Evolutionary conservation across 2,113 vertebrate genomes (phyloP).

Genomic region (Peromyscus californicus): DNA sequence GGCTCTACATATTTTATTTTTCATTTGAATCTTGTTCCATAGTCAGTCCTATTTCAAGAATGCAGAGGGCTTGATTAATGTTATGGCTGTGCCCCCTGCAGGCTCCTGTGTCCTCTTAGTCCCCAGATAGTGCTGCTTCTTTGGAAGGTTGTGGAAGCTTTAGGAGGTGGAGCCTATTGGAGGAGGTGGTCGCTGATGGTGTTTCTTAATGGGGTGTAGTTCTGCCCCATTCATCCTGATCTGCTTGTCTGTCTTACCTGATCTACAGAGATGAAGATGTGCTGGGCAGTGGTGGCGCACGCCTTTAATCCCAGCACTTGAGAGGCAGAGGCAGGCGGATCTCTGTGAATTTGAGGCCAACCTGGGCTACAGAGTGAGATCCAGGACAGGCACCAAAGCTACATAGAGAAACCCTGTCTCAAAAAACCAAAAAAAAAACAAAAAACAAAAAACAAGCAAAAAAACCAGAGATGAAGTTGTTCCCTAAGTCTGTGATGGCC

Average conservation of each 20-base stretch:
- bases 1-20: constrained; percentile 25
- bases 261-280: neutral
- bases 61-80: neutral
- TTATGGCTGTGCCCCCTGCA: neutral
- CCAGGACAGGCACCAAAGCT: too few relatives aligned
- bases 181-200: neutral
- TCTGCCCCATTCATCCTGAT: neutral
- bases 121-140: neutral
- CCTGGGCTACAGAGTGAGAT: too few relatives aligned
- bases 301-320: too few relatives aligned
- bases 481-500: neutral
- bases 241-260: neutral
- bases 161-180: neutral
- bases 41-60: neutral
- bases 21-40: neutral
- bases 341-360: too few relatives aligned
- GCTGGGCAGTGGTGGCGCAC: too few relatives aligned
- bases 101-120: neutral
- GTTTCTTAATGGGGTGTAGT: neutral
- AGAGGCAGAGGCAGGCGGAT: too few relatives aligned
- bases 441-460: too few relatives aligned
- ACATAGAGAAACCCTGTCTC: too few relatives aligned
- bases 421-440: too few relatives aligned
- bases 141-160: neutral
- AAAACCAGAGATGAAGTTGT: neutral